Base-by-base conservation (phyloP, 2,797 vertebrate genomes). In the Aldrovandia affinis region DNA sequence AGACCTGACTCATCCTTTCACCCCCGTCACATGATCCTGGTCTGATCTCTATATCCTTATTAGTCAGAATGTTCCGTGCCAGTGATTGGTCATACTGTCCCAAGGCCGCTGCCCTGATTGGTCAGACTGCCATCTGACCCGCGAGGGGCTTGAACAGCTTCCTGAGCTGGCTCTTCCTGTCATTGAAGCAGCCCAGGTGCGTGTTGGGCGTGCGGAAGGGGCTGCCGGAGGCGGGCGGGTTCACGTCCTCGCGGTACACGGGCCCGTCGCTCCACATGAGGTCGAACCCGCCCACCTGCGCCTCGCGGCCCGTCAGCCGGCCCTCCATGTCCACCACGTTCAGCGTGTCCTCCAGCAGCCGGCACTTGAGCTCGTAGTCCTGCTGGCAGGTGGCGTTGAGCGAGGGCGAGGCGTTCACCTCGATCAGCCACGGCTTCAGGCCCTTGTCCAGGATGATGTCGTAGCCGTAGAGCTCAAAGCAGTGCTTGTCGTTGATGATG, bases 401-500 rank as follows among this genome's bases (percentile, higher is more conserved):
- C 3, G 96, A 97, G 0, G 97, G 97, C 20, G 96, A 98, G 0
- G 96, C 96, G 0, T 97, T 98, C 81, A 96, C 96, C 85, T 97
- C 97, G 79, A 97, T 94, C 82, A 98, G 91, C 96, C 98, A 97
- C 93, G 95, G 95, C 88, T 98, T 97, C 81, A 98, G 96, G 86
- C 95, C 91, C 86, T 92, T 90, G 84, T 94, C 96, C 77, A 96
- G 92, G 25, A 97, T 92, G 87, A 96, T 96, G 91, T 97, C 96
- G 0, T 96, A 97, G 50, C 96, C 94, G 0, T 97, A 97, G 25
- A 98, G 95, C 89, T 97, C 97, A 78, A 97, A 98, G 93, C 96
- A 97, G 89, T 95, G 95, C 89, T 97, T 97, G 95, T 97, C 97
- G n/a, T 96, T 97, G 90, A 97, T 97, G 82, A 97, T 96, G 89